These are phyloP conservation scores for Acanthochromis polyacanthus DNA, from an alignment of 2,113 vertebrate species.

Conservation along the genomic window DNA sequence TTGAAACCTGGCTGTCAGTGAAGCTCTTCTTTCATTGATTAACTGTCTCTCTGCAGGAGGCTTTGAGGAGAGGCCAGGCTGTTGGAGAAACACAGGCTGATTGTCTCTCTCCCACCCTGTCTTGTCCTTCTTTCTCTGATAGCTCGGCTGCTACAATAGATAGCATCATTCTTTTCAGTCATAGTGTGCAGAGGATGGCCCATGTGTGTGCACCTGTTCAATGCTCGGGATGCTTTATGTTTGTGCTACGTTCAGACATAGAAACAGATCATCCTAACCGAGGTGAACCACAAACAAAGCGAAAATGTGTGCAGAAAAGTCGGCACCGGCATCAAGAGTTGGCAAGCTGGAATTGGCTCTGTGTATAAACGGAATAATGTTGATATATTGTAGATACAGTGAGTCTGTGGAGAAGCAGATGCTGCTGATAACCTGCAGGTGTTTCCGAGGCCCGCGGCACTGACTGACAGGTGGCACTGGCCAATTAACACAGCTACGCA, in stretches of 20 bases:
- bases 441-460: constrained; percentile 41
- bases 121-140: neutral
- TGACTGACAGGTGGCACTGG: constrained; percentile 69
- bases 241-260: neutral
- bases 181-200: neutral
- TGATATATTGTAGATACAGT: constrained; percentile 2
- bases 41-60: constrained; percentile 67
- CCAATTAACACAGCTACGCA: constrained; percentile 40
- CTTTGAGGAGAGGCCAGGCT: constrained; percentile 45
- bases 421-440: constrained; percentile 40
- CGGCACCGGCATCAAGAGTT: neutral
- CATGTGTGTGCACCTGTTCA: constrained; percentile 27
- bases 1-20: constrained; percentile 50
- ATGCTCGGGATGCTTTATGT: neutral
- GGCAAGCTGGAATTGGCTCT: neutral
- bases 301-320: neutral
- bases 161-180: constrained; percentile 26
- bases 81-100: constrained; percentile 11
- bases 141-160: constrained; percentile 11
- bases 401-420: constrained; percentile 11
- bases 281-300: neutral
- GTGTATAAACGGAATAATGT: constrained; percentile 1
- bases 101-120: constrained; percentile 9
- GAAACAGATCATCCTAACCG: neutral
- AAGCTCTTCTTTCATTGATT: constrained; percentile 77